Conservation (phyloP, 1,140 invertebrate genomes). For the Gryon sp. region DNA sequence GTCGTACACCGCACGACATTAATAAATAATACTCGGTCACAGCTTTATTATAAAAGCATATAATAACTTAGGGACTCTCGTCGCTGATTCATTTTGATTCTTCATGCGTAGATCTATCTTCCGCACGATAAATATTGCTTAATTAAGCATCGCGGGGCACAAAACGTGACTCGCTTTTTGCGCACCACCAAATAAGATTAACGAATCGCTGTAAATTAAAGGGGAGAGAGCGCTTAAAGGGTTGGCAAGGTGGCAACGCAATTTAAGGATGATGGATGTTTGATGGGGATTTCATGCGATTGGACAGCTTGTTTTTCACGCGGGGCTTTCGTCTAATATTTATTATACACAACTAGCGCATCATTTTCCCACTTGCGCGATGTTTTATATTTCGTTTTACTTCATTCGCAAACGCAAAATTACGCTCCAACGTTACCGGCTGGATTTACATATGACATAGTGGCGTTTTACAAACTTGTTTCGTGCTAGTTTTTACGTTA, state of each 20-base stretch:
- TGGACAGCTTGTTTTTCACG: background rate
- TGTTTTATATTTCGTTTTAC: too few relatives aligned
- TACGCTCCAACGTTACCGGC: too few relatives aligned
- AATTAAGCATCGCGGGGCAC: conserved; percentile 22
- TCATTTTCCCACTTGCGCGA: too few relatives aligned
- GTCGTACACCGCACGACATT: conserved; percentile 19
- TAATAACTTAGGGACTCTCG: too few relatives aligned
- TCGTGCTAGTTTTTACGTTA: too few relatives aligned
- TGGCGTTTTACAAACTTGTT: too few relatives aligned
- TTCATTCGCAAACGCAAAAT: too few relatives aligned
- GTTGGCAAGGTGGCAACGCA: conserved; percentile 3
- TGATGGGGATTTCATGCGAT: conserved; percentile 3
- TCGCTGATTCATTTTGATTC: conserved; percentile 7
- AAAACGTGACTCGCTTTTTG: conserved; percentile 14
- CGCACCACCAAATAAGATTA: conserved; percentile 15
- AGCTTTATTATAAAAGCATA: conserved; percentile 42
- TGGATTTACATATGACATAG: too few relatives aligned
- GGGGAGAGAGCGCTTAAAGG: conserved; percentile 1
- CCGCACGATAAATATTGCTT: conserved; percentile 13
- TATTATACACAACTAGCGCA: too few relatives aligned
- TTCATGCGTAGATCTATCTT: conserved; percentile 18
- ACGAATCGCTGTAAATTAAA: conserved; percentile 31
- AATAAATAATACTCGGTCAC: conserved; percentile 47
- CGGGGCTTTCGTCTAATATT: too few relatives aligned
- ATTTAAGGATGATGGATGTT: conserved; percentile 30